Evolutionary conservation across 2,888 invertebrate species (phyloP), one percentile per base, ranked within the genome.

Genomic region (Stenotaenia linearis): DNA sequence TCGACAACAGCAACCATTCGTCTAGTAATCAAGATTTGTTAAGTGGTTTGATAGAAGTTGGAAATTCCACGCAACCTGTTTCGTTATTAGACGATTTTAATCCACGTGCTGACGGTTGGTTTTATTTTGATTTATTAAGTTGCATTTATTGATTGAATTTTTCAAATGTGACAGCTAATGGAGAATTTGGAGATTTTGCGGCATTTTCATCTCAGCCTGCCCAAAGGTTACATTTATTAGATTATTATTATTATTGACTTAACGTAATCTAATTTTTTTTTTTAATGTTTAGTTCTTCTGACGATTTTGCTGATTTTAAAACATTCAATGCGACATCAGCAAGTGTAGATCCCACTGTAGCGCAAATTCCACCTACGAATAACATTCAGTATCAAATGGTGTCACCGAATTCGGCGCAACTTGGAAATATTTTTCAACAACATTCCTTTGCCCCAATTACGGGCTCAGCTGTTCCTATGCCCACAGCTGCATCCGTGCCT

Each of bases 111-210:
- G 75, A 75, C 6, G 32, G 35, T 75, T 37, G 9, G 75, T 21
- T 10, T 35, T 23, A 23, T 5, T 56, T 61, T 61, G n/a, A n/a
- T n/a, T n/a, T n/a, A n/a, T n/a, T n/a, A n/a, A n/a, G n/a, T n/a
- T n/a, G n/a, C n/a, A n/a, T 75, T 61, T 25, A 25, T 25, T 25
- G 6, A 12, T 23, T 23, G 3, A 25, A 25, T 61, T 61, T 61
- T 61, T 25, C 56, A 12, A 37, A n/a, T 77, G 35, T 76, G 50
- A 80, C 80, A 45, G 80, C 82, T 35, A 88, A 86, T 81, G 92
- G 91, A 83, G 92, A 92, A 82, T 95, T 95, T 86, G 95, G 94
- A 0, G 95, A 94, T 87, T 94, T 95, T 86, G 89, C 89, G 74
- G 93, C 93, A 94, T 86, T 85, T 84, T 83, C 77, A 80, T 76